phyloP scores from a whole-genome alignment of 1,140 invertebrate genomes.

The Aphelinus certus region DNA sequence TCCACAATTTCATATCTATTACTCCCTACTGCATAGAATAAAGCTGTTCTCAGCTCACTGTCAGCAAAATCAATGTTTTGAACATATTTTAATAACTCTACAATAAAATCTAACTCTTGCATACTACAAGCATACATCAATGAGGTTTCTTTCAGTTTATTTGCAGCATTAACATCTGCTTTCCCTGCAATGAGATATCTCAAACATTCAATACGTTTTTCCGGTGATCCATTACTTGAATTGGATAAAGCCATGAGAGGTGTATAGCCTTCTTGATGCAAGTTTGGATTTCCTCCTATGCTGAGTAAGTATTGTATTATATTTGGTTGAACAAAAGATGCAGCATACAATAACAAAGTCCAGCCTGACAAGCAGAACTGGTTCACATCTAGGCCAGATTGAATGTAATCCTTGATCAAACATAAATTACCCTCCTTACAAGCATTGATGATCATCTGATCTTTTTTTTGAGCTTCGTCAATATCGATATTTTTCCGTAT shows the following conservation, averaged over 20 bases:
- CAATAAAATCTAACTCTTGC: conserved; percentile 59
- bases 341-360: conserved; percentile 57
- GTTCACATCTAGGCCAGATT: conserved; percentile 51
- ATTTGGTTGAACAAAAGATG: conserved; percentile 47
- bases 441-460: conserved; percentile 44
- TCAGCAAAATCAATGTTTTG: conserved; percentile 67
- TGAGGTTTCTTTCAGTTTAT: conserved; percentile 64
- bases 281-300: conserved; percentile 58
- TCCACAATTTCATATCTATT: conserved; percentile 65
- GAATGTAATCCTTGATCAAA: conserved; percentile 47
- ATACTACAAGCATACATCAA: conserved; percentile 67
- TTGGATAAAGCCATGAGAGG: conserved; percentile 65
- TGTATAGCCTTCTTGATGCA: conserved; percentile 66
- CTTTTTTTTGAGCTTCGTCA: too few species aligned
- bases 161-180: conserved; percentile 53
- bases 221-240: conserved; percentile 38
- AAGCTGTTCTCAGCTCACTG: conserved; percentile 65
- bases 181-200: conserved; percentile 49
- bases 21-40: conserved; percentile 66
- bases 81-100: conserved; percentile 61
- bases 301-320: conserved; percentile 53
- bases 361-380: conserved; percentile 52
- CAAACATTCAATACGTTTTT: conserved; percentile 50
- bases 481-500: too few species aligned
- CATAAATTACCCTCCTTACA: conserved; percentile 47